phyloP scores from a whole-genome alignment of 2,797 vertebrate genomes.

The Acrocephalus scirpaceus region DNA sequence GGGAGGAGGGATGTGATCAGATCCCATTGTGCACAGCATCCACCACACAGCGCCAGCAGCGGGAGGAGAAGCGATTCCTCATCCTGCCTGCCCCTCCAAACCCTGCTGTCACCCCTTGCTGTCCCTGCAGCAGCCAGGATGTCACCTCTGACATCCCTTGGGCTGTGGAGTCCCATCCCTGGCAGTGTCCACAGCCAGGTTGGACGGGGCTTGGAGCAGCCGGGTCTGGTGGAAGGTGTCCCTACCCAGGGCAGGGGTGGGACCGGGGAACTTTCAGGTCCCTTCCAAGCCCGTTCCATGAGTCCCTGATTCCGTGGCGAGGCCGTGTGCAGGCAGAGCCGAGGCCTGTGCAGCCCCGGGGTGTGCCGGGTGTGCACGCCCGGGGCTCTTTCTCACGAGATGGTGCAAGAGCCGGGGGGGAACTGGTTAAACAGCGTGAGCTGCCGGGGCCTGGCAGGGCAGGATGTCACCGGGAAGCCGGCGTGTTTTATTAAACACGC shows the following conservation, averaged over 20 bases:
- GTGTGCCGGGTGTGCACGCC: neutral
- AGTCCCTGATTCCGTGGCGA: neutral
- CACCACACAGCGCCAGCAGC: neutral
- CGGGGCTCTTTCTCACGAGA: slow-evolving; percentile 41
- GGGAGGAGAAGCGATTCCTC: neutral
- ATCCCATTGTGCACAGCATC: slow-evolving; percentile 45
- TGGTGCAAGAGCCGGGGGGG: slow-evolving; percentile 24
- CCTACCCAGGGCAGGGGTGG: neutral
- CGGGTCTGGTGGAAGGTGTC: neutral
- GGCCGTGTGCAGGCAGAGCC: neutral
- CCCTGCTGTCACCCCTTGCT: neutral
- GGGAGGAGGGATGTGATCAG: slow-evolving; percentile 47
- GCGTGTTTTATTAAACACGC: slow-evolving; percentile 13
- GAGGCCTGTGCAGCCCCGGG: neutral
- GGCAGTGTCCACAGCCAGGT: rapidly evolving
- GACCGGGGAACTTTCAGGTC: neutral
- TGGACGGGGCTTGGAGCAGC: neutral
- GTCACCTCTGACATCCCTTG: neutral
- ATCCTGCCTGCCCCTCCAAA: neutral
- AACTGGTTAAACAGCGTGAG: slow-evolving; percentile 43
- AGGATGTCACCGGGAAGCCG: neutral
- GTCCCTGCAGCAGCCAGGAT: neutral
- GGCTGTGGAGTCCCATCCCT: neutral
- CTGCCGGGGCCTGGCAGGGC: neutral
- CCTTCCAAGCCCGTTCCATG: neutral